Evolutionary conservation across 1,140 invertebrate genomes (phyloP).

Genomic region (Diorhabda carinulata): DNA sequence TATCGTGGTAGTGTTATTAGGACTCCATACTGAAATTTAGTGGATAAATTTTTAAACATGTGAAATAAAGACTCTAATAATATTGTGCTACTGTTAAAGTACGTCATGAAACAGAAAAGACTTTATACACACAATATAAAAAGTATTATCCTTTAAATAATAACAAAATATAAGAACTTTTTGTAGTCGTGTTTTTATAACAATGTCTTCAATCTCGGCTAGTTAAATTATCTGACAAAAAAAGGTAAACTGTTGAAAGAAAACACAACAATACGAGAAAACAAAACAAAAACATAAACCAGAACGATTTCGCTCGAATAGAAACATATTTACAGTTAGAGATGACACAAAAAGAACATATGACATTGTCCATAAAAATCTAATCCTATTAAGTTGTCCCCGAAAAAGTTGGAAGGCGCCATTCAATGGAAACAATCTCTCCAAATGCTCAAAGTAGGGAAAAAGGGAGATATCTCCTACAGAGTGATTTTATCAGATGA

Average conservation of each 20-base stretch:
- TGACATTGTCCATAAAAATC: constrained; percentile 46
- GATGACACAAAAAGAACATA: constrained; percentile 37
- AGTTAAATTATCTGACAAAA: constrained; percentile 11
- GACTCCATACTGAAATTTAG: no score
- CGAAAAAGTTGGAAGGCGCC: constrained; percentile 33
- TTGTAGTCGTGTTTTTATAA: no score
- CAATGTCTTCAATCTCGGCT: neutral
- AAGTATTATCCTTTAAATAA: no score
- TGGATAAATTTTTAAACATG: no score
- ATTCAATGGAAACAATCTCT: constrained; percentile 14
- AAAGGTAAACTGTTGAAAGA: constrained; percentile 9
- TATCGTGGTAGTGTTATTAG: no score
- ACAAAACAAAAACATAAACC: constrained; percentile 16
- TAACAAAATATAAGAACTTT: no score
- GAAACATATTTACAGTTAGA: constrained; percentile 31
- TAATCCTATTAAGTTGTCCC: constrained; percentile 42
- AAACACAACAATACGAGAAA: constrained; percentile 14
- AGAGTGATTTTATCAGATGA: constrained; percentile 20
- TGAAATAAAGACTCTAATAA: no score
- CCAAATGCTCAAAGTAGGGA: constrained; percentile 19
- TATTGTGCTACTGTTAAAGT: no score
- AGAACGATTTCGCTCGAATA: constrained; percentile 16
- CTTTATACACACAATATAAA: no score
- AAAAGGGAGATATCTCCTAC: constrained; percentile 26
- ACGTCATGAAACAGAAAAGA: no score